Evolutionary conservation across 2,888 invertebrate species (phyloP).

Genomic region (Notocelia uddmanniana): DNA sequence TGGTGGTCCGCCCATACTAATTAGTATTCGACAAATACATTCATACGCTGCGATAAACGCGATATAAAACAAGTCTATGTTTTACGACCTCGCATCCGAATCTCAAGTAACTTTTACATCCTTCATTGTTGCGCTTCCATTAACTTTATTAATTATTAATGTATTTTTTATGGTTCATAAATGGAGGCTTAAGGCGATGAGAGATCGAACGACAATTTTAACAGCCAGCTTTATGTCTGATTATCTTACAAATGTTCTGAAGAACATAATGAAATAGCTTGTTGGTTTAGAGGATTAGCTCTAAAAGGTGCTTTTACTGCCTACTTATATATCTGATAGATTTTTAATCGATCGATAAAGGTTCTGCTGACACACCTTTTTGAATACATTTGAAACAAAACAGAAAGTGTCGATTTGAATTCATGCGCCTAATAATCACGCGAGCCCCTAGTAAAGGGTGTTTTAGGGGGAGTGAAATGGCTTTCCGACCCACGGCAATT

Average conservation of each 20-base stretch:
- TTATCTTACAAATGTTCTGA: conserved; percentile 60
- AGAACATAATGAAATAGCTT: conserved; percentile 52
- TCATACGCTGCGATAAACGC: conserved; percentile 58
- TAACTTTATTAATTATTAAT: conserved; percentile 65
- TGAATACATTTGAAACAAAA: conserved; percentile 16
- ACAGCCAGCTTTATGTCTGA: conserved; percentile 58
- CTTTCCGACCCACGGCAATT: conserved; percentile 58
- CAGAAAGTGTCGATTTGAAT: conserved; percentile 23
- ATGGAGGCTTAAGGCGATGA: conserved; percentile 54
- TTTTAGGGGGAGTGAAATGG: conserved; percentile 69
- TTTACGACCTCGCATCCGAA: conserved; percentile 64
- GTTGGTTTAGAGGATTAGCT: conserved; percentile 52
- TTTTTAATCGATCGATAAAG: conserved; percentile 30
- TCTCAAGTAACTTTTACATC: conserved; percentile 58
- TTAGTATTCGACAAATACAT: conserved; percentile 70
- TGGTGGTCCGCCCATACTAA: conserved; percentile 76
- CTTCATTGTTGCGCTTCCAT: conserved; percentile 59
- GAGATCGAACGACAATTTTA: conserved; percentile 52
- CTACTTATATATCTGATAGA: conserved; percentile 26
- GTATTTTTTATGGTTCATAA: conserved; percentile 61
- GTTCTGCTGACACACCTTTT: conserved; percentile 16
- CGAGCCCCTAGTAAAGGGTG: conserved; percentile 45
- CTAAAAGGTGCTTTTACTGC: conserved; percentile 31
- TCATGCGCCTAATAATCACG: conserved; percentile 42
- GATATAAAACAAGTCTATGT: conserved; percentile 62